Evolutionary conservation across 35 echinoderm and acorn worm species (phyloP).

Genomic region (Ophiothrix spiculata): DNA sequence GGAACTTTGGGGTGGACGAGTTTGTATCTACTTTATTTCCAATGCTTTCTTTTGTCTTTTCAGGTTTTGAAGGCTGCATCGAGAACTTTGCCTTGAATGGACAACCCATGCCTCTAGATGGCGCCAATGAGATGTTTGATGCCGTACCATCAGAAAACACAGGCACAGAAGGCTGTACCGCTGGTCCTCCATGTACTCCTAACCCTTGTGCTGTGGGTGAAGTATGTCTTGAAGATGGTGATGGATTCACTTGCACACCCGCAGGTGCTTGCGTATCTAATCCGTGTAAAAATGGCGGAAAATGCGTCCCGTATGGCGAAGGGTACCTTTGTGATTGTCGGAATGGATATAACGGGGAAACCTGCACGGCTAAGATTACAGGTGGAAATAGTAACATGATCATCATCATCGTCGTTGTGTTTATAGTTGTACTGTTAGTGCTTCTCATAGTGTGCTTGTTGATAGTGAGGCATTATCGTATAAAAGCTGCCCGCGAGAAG

Average conservation of each 20-base stretch:
- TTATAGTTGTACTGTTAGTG: slow-evolving; percentile 40
- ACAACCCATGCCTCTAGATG: slow-evolving; percentile 75
- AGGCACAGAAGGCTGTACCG: slow-evolving; percentile 36
- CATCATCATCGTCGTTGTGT: slow-evolving; percentile 35
- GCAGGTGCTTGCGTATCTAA: slow-evolving; percentile 26
- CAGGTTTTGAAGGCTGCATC: slow-evolving; percentile 87
- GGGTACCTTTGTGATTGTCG: slow-evolving; percentile 36
- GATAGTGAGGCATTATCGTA: neutral
- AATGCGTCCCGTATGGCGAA: slow-evolving; percentile 10
- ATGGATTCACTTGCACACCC: slow-evolving; percentile 36
- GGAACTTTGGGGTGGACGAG: too few relatives aligned
- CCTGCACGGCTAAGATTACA: neutral
- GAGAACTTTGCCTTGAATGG: slow-evolving; percentile 72
- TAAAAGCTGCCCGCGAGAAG: slow-evolving; percentile 19
- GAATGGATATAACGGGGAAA: slow-evolving; percentile 34
- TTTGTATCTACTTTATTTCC: neutral
- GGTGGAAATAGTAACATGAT: neutral
- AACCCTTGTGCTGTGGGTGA: slow-evolving; percentile 43
- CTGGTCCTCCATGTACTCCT: slow-evolving; percentile 41
- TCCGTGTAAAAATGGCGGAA: slow-evolving; percentile 53
- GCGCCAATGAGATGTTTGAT: slow-evolving; percentile 75
- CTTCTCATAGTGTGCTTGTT: slow-evolving; percentile 32
- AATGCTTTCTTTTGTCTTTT: slow-evolving; percentile 7
- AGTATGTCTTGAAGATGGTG: slow-evolving; percentile 31
- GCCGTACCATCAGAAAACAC: slow-evolving; percentile 68